Conservation (phyloP, 1,140 invertebrate genomes). For the Olivierus martensii region DNA sequence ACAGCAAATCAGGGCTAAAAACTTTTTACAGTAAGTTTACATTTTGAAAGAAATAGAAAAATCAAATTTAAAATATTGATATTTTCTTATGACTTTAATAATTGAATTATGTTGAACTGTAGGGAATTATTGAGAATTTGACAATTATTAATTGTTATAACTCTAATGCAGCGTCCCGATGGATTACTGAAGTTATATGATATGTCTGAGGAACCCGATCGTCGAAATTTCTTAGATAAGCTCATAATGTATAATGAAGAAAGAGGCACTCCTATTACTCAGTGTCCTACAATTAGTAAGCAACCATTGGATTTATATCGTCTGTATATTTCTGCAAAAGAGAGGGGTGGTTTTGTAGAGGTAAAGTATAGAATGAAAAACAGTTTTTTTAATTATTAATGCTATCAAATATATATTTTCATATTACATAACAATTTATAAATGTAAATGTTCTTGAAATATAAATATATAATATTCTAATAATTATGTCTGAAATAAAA, state of each 20-base stretch:
- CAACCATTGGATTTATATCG: constrained; percentile 94
- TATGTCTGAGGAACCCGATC: constrained; percentile 88
- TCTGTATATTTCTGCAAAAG: constrained; percentile 86
- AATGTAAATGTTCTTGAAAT: no score
- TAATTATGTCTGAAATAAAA: no score
- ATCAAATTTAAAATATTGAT: not conserved
- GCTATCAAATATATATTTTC: no score
- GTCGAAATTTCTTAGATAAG: constrained; percentile 79
- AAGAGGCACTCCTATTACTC: constrained; percentile 74
- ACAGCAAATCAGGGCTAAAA: no score
- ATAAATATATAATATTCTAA: no score
- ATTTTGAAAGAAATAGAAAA: no score
- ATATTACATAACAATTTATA: no score
- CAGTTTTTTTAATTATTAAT: no score
- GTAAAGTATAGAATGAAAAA: constrained; percentile 41
- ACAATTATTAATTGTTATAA: no score
- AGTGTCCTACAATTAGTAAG: constrained; percentile 94
- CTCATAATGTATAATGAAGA: constrained; percentile 88
- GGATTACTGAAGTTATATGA: constrained; percentile 69
- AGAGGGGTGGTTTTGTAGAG: constrained; percentile 93
- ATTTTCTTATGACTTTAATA: not conserved
- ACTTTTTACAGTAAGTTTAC: no score
- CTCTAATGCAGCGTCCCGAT: constrained; percentile 34
- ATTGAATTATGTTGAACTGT: no score
- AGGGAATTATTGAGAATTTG: no score